Conservation (phyloP, 2,888 invertebrate species). For the Trachelus tabidus region DNA sequence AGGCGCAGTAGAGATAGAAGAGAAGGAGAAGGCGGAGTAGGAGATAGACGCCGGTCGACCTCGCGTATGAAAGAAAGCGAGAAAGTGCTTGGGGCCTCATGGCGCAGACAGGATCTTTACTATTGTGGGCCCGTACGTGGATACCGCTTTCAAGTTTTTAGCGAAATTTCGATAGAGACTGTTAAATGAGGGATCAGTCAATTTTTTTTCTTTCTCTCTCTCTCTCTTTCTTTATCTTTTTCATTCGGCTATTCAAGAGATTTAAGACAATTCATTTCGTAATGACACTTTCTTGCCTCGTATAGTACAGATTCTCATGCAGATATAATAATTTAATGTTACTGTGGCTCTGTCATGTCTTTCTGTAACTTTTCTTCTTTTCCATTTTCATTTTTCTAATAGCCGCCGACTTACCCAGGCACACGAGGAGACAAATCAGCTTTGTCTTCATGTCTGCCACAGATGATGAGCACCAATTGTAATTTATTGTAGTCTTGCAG, state of each 20-base stretch:
- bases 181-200: neutral
- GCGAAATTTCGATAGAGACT: neutral
- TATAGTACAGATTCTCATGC: neutral
- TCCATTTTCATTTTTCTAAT: neutral
- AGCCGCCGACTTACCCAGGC: slow-evolving; percentile 49
- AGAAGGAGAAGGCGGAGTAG: neutral
- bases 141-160: slow-evolving; percentile 34
- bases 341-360: neutral
- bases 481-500: neutral
- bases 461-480: neutral
- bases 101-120: slow-evolving; percentile 17
- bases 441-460: slow-evolving; percentile 47
- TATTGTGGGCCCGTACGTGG: slow-evolving; percentile 22
- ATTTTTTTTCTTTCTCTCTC: neutral
- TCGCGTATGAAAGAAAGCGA: slow-evolving; percentile 60
- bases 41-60: slow-evolving; percentile 51
- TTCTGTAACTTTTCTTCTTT: neutral
- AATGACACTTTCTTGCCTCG: neutral
- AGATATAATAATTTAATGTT: neutral
- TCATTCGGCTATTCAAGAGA: neutral
- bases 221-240: neutral
- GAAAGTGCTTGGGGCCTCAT: slow-evolving; percentile 47
- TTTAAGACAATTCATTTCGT: neutral
- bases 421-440: slow-evolving; percentile 49
- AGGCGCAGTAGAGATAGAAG: neutral